Percentiles rank a stretch among this genome's conserved stretches.
phyloP scores from a whole-genome alignment of 2,113 vertebrate genomes.

The Poeciliopsis turrubarensis region DNA sequence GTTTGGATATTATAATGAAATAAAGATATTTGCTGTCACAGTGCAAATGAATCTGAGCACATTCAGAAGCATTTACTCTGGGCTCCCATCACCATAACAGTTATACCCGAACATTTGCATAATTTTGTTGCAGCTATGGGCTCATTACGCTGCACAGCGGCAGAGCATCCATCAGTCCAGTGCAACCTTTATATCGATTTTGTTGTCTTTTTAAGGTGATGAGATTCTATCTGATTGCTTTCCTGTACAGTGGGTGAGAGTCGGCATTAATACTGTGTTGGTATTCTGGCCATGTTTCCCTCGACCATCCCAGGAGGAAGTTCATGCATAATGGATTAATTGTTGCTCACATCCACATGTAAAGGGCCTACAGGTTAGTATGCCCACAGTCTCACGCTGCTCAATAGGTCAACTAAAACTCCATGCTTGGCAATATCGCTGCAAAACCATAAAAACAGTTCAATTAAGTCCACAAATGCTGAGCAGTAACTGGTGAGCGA shows the following conservation, averaged over 20 bases:
- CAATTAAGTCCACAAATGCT: conserved; percentile 57
- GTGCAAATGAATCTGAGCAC: conserved; percentile 7
- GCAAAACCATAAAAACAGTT: conserved; percentile 56
- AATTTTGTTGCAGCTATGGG: conserved; percentile 9
- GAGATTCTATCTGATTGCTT: conserved; percentile 32
- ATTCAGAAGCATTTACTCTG: background rate
- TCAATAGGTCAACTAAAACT: conserved; percentile 67
- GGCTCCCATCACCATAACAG: conserved; percentile 6
- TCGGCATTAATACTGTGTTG: conserved; percentile 38
- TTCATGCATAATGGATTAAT: conserved; percentile 81
- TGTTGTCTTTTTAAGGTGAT: conserved; percentile 54
- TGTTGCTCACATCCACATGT: conserved; percentile 69
- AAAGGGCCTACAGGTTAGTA: conserved; percentile 67
- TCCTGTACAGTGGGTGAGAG: conserved; percentile 45
- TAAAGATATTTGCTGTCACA: background rate
- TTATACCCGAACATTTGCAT: conserved; percentile 26
- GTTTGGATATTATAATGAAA: background rate
- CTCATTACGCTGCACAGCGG: conserved; percentile 11
- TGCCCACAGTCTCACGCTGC: conserved; percentile 54
- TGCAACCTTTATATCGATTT: conserved; percentile 32
- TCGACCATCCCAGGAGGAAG: conserved; percentile 64
- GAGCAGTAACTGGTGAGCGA: conserved; percentile 18
- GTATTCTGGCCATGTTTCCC: conserved; percentile 63
- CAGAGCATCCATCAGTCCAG: conserved; percentile 14
- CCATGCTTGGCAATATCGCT: conserved; percentile 36